These are phyloP conservation scores for Melanerpes aurifrons DNA, from an alignment of 2,113 vertebrate species.

Conservation along the genomic window DNA sequence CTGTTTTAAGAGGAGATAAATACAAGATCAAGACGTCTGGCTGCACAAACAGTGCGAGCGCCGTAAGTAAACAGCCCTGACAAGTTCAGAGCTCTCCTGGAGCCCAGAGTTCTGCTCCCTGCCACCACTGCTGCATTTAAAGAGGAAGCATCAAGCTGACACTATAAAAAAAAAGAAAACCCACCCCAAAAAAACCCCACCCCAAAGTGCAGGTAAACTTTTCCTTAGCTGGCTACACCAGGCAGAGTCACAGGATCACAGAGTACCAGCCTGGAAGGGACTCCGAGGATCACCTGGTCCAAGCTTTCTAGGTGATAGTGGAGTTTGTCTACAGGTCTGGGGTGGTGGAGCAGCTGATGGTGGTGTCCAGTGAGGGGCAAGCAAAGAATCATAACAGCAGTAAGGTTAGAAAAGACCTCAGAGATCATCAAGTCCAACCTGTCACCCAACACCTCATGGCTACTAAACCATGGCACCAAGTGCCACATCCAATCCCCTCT, in stretches of 20 bases:
- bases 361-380: neutral
- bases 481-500: no score
- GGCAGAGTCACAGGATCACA: no score
- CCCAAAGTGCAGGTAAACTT: accelerated
- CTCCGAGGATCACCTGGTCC: no score
- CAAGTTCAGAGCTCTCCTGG: constrained; percentile 5
- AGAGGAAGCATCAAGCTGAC: neutral
- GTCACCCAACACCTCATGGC: no score
- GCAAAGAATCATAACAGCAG: neutral
- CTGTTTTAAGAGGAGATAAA: constrained; percentile 67
- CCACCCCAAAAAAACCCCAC: no score
- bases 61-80: constrained; percentile 68
- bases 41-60: constrained; percentile 69
- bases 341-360: neutral
- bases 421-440: no score
- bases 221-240: neutral
- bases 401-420: no score
- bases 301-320: no score
- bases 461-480: no score
- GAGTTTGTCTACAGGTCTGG: no score
- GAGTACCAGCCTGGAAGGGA: no score
- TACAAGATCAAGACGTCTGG: constrained; percentile 64
- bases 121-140: neutral
- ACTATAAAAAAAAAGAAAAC: no score
- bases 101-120: neutral